A percentile compares a stretch with the other conserved stretches of the same genome.
These are phyloP conservation scores for Malurus alboscapulatus DNA, from an alignment of 2,113 vertebrate genomes.

Conservation along the genomic window DNA sequence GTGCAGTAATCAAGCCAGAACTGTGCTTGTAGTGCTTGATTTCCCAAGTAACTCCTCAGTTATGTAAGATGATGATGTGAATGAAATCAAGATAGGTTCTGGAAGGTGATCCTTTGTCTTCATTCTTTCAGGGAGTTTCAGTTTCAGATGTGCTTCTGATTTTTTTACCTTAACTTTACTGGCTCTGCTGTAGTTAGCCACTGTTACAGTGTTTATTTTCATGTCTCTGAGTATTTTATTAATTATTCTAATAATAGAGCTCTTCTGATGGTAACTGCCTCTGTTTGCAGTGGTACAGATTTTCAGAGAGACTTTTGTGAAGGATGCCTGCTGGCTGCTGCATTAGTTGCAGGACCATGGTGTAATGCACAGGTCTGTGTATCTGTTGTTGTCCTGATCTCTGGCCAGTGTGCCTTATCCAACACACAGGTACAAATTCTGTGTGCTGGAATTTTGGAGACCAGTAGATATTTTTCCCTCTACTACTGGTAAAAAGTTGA, in stretches of 20 bases:
- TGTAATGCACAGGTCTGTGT: neutral
- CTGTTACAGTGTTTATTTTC: neutral
- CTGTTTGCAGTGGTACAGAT: neutral
- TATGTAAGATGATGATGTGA: neutral
- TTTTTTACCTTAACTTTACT: neutral
- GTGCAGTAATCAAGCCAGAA: neutral
- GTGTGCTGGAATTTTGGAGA: neutral
- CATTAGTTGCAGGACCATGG: neutral
- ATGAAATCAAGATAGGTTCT: neutral
- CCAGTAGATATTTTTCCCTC: neutral
- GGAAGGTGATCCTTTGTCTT: neutral
- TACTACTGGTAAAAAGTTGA: neutral
- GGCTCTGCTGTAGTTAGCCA: neutral
- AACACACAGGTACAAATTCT: neutral
- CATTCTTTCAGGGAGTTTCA: neutral
- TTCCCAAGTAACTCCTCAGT: neutral
- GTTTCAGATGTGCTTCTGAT: neutral
- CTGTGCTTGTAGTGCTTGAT: neutral
- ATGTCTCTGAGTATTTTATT: neutral
- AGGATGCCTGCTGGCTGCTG: neutral
- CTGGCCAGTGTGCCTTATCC: neutral
- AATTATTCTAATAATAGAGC: neutral
- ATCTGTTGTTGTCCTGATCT: neutral
- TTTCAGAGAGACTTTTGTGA: neutral
- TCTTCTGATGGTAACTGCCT: neutral